phyloP scores from a whole-genome alignment of 1,140 invertebrate species.

The Diabrotica virgifera region DNA sequence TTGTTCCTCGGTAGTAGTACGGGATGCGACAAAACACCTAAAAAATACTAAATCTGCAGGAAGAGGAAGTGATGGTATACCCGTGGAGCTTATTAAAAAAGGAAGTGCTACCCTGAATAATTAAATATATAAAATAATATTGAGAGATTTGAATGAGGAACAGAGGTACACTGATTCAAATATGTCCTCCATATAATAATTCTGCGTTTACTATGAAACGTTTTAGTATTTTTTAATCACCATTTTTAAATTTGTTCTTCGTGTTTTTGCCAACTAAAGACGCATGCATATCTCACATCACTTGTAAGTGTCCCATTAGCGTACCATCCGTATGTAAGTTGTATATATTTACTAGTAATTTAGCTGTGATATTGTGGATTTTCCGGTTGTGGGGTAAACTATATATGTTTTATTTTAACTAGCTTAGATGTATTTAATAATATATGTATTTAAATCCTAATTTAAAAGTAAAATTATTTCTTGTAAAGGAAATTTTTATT shows the following conservation, averaged over 20 bases:
- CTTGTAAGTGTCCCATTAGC: too few species aligned
- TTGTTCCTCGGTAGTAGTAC: too few species aligned
- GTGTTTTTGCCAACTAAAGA: not conserved
- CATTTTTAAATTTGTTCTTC: slow-evolving; percentile 5
- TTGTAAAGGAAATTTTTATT: not conserved
- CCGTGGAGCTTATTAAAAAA: too few species aligned
- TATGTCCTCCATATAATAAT: not conserved
- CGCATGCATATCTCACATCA: too few species aligned
- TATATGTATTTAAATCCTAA: slow-evolving; percentile 7
- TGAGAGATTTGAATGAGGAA: too few species aligned
- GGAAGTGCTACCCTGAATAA: too few species aligned
- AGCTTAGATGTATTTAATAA: slow-evolving; percentile 8
- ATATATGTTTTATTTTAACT: slow-evolving; percentile 12
- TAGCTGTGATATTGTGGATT: slow-evolving; percentile 49
- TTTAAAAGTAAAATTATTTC: slow-evolving; percentile 1
- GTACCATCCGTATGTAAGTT: slow-evolving; percentile 5
- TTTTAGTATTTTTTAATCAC: not conserved
- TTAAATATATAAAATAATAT: too few species aligned
- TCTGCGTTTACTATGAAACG: not conserved
- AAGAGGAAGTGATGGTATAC: too few species aligned
- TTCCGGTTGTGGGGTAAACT: slow-evolving; percentile 29
- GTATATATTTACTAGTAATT: slow-evolving; percentile 45
- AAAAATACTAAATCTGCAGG: too few species aligned
- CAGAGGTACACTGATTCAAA: not conserved
- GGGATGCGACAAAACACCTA: too few species aligned